Percentiles rank a stretch among this genome's conserved stretches.
phyloP scores from a whole-genome alignment of 2,113 vertebrate genomes.

The Urocitellus parryii region DNA sequence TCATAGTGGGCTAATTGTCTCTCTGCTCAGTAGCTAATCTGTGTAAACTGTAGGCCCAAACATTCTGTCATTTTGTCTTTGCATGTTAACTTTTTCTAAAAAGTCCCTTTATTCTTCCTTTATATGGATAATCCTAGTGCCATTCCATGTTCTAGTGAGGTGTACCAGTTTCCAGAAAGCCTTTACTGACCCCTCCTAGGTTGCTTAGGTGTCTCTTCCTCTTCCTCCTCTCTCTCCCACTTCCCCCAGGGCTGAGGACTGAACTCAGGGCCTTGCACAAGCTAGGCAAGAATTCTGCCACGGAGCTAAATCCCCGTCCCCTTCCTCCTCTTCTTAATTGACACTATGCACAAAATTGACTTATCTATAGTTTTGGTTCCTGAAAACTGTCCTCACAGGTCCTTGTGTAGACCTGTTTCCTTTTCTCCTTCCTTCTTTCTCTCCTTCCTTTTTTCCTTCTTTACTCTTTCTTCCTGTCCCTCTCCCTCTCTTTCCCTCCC shows the following conservation, averaged over 20 bases:
- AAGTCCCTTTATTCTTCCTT: neutral
- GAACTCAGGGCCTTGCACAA: no score
- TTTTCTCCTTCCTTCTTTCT: no score
- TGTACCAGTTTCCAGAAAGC: neutral
- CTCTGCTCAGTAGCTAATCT: neutral
- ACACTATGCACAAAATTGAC: neutral
- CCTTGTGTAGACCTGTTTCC: neutral
- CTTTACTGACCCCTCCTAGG: neutral
- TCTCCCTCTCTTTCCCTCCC: no score
- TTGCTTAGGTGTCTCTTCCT: neutral
- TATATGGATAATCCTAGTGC: neutral
- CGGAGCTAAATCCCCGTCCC: no score
- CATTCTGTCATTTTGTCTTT: slow-evolving; percentile 10
- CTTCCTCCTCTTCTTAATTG: neutral
- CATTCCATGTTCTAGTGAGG: neutral
- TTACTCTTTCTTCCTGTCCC: neutral
- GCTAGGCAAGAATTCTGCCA: no score
- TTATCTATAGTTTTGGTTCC: slow-evolving; percentile 13
- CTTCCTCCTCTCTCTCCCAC: neutral
- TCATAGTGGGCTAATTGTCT: neutral
- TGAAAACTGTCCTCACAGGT: neutral
- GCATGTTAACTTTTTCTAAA: slow-evolving; percentile 34
- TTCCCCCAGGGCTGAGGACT: no score
- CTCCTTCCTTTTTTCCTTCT: neutral
- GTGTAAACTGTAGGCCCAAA: neutral